Base-by-base conservation (phyloP, 2,797 vertebrate genomes). In the Lagocephalus sceleratus region DNA sequence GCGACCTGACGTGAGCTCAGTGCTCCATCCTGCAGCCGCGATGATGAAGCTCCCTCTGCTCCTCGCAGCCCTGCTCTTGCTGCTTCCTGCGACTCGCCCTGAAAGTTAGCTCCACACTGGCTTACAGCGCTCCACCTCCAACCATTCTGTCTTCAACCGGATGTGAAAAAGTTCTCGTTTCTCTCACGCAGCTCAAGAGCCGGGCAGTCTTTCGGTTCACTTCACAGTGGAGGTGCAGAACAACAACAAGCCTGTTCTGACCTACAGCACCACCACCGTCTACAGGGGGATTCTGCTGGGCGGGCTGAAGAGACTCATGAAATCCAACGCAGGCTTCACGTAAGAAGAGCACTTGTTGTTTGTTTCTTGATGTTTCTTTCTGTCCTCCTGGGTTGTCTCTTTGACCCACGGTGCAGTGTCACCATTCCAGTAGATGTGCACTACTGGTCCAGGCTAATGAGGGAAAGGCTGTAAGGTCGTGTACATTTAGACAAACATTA, bases 261-360 rank as follows among this genome's bases (percentile, higher is more conserved):
- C 8, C 47, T 83, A 47, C 75, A 53, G 8, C 26, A 54, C 70
- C n/a, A 5, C 38, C 1, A 46, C 72, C 25, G 54, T 1, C 4
- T 5, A 23, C 38, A 59, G 76, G 53, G 82, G 84, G 5, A 67
- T 80, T 38, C 68, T 87, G 1, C 19, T 85, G 12, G 84, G 85
- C 0, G 85, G 53, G 2, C 21, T 87, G 81, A 75, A 1, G 3
- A 60, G 23, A 51, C 75, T 85, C 41, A 58, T 20, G 44, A 5
- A 16, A 1, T 35, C 66, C 8, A 25, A 71, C 6, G 0, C 3
- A 9, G 9, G 55, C 32, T 88, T 89, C 20, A 79, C 32, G 86
- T 88, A 60, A 71, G 72, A 54, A 42, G 17, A 2, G 17, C 16
- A 41, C 40, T 7, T 19, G 12, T 16, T 19, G 0, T 1, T n/a